Percentiles rank a stretch among this genome's conserved stretches.
phyloP scores from a whole-genome alignment of 2,888 invertebrate genomes.

The Thysanoteuthis rhombus region DNA sequence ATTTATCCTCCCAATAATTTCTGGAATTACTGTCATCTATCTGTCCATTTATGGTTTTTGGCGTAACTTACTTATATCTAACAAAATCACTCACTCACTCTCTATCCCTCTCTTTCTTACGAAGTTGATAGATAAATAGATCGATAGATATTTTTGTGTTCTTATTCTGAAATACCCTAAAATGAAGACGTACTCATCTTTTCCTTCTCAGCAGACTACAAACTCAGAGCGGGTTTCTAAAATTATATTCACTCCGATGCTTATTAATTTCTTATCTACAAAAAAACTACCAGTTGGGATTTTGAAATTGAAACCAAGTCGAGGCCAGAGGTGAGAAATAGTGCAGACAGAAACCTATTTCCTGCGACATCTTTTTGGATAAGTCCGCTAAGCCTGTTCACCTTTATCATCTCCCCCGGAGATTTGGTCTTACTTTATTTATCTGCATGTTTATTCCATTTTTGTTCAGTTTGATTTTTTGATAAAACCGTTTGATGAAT shows the following conservation, averaged over 20 bases:
- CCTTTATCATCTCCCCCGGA: background rate
- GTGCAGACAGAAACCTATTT: background rate
- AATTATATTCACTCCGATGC: slow-evolving; percentile 12
- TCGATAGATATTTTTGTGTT: background rate
- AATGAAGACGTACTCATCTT: background rate
- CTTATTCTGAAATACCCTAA: background rate
- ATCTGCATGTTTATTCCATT: background rate
- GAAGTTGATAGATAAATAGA: background rate
- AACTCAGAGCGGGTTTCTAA: background rate
- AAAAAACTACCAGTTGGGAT: background rate
- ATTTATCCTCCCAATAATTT: too few species aligned
- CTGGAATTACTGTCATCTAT: too few species aligned
- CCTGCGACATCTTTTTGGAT: background rate
- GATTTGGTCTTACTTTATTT: background rate
- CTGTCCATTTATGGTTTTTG: too few species aligned
- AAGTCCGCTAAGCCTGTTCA: background rate
- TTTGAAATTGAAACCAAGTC: background rate
- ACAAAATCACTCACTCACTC: too few species aligned
- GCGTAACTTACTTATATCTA: too few species aligned
- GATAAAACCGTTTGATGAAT: background rate
- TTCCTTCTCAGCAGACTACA: background rate
- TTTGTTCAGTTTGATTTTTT: background rate
- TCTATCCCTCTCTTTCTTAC: too few species aligned
- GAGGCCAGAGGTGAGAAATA: background rate
- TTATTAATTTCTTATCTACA: background rate